Base-by-base conservation (phyloP, 1,140 invertebrate species). In the Lysiphlebus fabarum region DNA sequence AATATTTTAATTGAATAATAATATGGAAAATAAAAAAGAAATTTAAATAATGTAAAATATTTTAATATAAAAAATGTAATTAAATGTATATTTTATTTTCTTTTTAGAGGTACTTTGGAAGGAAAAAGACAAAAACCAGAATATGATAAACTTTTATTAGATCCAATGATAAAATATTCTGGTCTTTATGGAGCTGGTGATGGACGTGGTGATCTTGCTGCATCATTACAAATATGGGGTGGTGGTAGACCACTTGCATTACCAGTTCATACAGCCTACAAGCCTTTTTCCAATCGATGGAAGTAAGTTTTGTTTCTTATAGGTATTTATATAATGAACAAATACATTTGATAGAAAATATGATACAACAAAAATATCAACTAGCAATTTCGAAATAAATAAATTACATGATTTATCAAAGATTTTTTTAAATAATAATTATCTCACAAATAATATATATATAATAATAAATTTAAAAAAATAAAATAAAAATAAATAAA, bases 261-360 rank as follows among this genome's bases (percentile, higher is more conserved):
- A 55, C 93, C 95, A 11, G 89, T 96, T 34, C 86, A 87, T 43
- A 98, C 95, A 26, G 88, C 94, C 4, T 97, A 98, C 69, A 98
- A 97, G 81, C 83, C 92, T 33, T 98, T 98, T 70, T 90, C 87
- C 42, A 92, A 87, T 41, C 80, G 95, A 70, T 97, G 93, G 92
- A 96, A 92, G 92, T 94, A 85, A 83, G 87, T 80, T 56, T 43
- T 53, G 45, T 14, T 11, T 42, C n/a, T n/a, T n/a, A n/a, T n/a
- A n/a, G n/a, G n/a, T n/a, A n/a, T n/a, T n/a, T n/a, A n/a, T n/a
- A n/a, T n/a, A n/a, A n/a, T n/a, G n/a, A n/a, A n/a, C n/a, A n/a
- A n/a, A n/a, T n/a, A n/a, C n/a, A n/a, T n/a, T n/a, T n/a, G n/a
- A n/a, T n/a, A n/a, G n/a, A n/a, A 42, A 8, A 8, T n/a, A n/a